Evolutionary conservation across 2,113 vertebrate genomes (phyloP).

Genomic region (Microtus ochrogaster): DNA sequence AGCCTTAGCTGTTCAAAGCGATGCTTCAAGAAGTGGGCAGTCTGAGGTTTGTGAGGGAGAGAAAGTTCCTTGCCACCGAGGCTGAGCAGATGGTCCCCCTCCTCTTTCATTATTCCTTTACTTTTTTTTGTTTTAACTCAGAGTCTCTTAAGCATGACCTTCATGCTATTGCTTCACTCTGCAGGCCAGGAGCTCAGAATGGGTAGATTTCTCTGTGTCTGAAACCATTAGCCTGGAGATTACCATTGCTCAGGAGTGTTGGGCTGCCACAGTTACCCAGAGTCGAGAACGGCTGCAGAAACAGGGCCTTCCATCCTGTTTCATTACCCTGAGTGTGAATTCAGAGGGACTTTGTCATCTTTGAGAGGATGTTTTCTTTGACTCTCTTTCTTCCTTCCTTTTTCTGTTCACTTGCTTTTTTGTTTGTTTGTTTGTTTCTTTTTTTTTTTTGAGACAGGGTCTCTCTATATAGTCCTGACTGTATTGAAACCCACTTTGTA

Average conservation of each 20-base stretch:
- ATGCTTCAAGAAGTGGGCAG: slow-evolving; percentile 33
- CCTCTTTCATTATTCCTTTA: not conserved
- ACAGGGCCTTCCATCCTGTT: not conserved
- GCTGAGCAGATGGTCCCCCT: slow-evolving; percentile 51
- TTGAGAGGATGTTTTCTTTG: slow-evolving; percentile 50
- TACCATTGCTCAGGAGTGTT: not conserved
- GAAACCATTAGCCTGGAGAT: slow-evolving; percentile 27
- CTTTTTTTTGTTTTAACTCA: slow-evolving; percentile 3
- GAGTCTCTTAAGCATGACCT: not conserved
- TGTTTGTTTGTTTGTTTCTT: not conserved
- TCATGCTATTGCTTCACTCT: not conserved
- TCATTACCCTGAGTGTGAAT: slow-evolving; percentile 27
- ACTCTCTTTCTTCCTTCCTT: not conserved
- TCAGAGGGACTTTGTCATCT: slow-evolving; percentile 42
- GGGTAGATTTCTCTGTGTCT: slow-evolving; percentile 60
- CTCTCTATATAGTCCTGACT: not conserved
- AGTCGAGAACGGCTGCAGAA: not conserved
- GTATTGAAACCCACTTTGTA: not conserved
- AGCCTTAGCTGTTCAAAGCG: not conserved
- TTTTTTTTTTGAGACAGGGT: not conserved
- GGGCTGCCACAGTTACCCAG: not conserved
- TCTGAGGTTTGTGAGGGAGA: not conserved
- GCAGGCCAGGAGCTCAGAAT: slow-evolving; percentile 23
- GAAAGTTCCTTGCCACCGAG: slow-evolving; percentile 23
- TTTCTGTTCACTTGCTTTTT: not conserved